These are phyloP conservation scores for Mythimna loreyi DNA, from an alignment of 2,888 invertebrate genomes.

Conservation along the genomic window DNA sequence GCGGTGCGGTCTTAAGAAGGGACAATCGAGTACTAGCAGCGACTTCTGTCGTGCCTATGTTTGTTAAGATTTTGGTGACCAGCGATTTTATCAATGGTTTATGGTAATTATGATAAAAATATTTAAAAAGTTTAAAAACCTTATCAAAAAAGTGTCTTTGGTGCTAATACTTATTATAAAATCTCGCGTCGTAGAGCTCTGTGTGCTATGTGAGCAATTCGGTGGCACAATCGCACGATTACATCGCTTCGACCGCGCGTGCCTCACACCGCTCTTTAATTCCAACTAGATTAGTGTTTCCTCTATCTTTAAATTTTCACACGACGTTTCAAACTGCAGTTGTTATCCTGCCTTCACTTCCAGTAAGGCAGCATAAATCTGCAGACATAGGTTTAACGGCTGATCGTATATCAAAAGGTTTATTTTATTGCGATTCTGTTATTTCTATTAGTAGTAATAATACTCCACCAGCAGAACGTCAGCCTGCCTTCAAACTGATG, in stretches of 20 bases:
- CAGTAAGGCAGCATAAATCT: slow-evolving; percentile 32
- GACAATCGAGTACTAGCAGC: slow-evolving; percentile 35
- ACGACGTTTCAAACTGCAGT: slow-evolving; percentile 32
- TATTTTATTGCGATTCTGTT: slow-evolving; percentile 38
- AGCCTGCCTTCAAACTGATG: background rate
- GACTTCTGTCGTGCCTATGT: slow-evolving; percentile 4
- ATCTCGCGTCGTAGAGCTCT: background rate
- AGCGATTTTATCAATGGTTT: background rate
- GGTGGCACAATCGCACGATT: slow-evolving; percentile 12
- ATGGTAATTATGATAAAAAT: background rate
- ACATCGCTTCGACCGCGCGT: slow-evolving; percentile 15
- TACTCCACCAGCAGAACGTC: background rate
- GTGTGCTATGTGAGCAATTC: slow-evolving; percentile 7
- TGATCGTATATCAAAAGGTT: slow-evolving; percentile 23
- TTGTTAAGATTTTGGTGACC: slow-evolving; percentile 6
- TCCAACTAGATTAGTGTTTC: slow-evolving; percentile 34
- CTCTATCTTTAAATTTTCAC: slow-evolving; percentile 53
- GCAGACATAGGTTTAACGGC: slow-evolving; percentile 15
- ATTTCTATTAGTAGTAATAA: slow-evolving; percentile 21
- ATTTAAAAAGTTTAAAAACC: background rate
- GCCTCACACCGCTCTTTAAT: slow-evolving; percentile 31
- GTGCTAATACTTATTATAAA: background rate
- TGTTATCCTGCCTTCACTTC: slow-evolving; percentile 35
- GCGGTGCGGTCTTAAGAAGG: too few relatives aligned
- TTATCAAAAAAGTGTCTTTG: background rate